Evolutionary conservation across 2,797 vertebrate species (phyloP).

Genomic region (Podarcis siculus): DNA sequence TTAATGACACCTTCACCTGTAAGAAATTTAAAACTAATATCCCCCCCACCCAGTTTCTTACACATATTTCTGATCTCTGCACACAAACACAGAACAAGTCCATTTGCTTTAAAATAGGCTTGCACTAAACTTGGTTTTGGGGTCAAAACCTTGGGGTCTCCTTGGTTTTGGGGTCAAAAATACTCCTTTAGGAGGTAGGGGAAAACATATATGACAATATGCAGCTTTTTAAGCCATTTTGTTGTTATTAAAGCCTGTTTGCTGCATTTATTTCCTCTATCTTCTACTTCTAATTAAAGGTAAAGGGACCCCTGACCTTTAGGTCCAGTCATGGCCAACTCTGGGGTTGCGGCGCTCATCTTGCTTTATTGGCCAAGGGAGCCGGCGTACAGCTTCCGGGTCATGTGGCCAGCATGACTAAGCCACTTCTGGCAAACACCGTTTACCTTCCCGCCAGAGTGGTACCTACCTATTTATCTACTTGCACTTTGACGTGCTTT

Average conservation of each 20-base stretch:
- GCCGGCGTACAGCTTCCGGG: too few relatives aligned
- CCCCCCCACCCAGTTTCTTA: neutral
- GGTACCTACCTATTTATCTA: too few relatives aligned
- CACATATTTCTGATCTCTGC: neutral
- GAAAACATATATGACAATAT: neutral
- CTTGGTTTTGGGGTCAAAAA: neutral
- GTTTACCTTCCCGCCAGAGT: too few relatives aligned
- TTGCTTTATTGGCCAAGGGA: too few relatives aligned
- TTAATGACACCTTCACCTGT: neutral
- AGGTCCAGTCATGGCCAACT: too few relatives aligned
- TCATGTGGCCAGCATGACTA: too few relatives aligned
- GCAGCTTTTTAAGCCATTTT: neutral
- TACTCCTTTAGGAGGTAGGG: neutral
- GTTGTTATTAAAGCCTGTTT: neutral
- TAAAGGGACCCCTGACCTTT: too few relatives aligned
- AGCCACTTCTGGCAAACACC: too few relatives aligned
- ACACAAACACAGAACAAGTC: neutral
- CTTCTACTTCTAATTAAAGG: neutral
- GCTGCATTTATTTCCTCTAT: neutral
- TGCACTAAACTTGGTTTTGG: neutral
- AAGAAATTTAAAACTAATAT: neutral
- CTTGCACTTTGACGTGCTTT: too few relatives aligned
- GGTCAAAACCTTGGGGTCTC: too few relatives aligned
- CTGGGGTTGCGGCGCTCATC: too few relatives aligned
- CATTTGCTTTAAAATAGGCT: neutral